phyloP scores from a whole-genome alignment of 2,888 invertebrate genomes.

The Agrotis segetum region DNA sequence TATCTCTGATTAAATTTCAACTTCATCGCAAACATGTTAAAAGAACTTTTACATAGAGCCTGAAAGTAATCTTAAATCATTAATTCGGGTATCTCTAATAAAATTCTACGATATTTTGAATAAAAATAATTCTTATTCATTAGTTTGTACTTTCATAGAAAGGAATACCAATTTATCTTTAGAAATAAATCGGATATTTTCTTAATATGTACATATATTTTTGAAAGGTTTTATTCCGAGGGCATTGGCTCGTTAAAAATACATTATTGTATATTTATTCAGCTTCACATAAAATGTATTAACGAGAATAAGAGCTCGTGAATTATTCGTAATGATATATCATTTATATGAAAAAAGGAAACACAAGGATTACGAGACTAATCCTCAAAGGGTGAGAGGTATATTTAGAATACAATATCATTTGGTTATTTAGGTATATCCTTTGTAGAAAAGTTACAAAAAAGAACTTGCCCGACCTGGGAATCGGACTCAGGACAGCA shows the following conservation, averaged over 20 bases:
- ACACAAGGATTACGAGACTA: too few relatives aligned
- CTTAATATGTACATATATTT: neutral
- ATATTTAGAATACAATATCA: too few relatives aligned
- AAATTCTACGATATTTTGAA: conserved; percentile 1
- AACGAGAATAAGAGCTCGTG: neutral
- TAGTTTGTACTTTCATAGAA: neutral
- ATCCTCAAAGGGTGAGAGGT: too few relatives aligned
- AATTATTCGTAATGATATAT: neutral
- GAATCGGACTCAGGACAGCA: too few relatives aligned
- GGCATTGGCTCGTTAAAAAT: conserved; percentile 32
- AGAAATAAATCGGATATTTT: neutral
- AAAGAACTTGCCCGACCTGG: too few relatives aligned
- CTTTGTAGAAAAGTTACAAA: too few relatives aligned
- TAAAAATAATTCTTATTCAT: conserved; percentile 9
- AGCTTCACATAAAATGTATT: neutral
- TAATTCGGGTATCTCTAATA: neutral
- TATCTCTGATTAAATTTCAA: conserved; percentile 7
- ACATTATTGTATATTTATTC: conserved; percentile 1
- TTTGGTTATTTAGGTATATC: too few relatives aligned
- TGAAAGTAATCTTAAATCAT: conserved; percentile 6
- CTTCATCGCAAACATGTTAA: neutral
- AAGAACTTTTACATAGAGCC: neutral
- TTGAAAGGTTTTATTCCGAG: neutral
- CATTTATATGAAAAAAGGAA: too few relatives aligned
- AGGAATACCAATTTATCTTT: conserved; percentile 6